Base-by-base conservation (phyloP, 2,888 invertebrate species). In the Epistrophe grossulariae region DNA sequence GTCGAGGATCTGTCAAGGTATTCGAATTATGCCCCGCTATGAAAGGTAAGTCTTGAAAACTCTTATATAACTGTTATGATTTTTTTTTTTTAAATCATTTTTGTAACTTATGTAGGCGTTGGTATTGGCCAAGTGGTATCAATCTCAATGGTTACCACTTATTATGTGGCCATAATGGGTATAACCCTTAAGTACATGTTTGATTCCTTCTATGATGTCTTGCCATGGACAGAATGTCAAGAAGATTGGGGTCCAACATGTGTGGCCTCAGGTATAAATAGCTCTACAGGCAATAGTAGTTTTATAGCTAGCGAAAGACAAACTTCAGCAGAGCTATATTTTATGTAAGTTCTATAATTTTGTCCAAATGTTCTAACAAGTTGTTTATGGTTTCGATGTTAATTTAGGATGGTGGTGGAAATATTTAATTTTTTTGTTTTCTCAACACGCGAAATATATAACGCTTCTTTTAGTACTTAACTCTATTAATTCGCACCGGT, bases 131-230 rank as follows among this genome's bases (percentile, higher is more conserved):
- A 95, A 89, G 92, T 94, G 35, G 88, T 95, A 8, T 94, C 94
- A 1, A 94, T 94, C 45, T 93, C 94, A 52, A 92, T 94, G 72
- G 94, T 95, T 2, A 94, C 94, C 59, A 95, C 95, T 28, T 96
- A 96, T 90, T 96, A 96, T 91, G 95, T 95, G 81, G 94, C 94
- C 28, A 91, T 96, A 77, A 95, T 96, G 95, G 95, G 95, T 10
- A 91, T 96, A 74, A 95, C 95, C 4, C 89, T 95, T 4, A 94
- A 94, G 89, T 96, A 96, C 91, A 93, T 96, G 82, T 91, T 94
- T 82, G 94, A 94, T 70, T 96, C 95, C 31, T 95, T 96, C 90
- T 93, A 93, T 50, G 89, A 93, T 0, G 92, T 94, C 24, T 91
- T 96, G 79, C 96, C 96, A 9, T 96, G 96, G 96, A 92, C 95